Evolutionary conservation across 2,113 vertebrate genomes (phyloP).

Genomic region (Arizona elegans): DNA sequence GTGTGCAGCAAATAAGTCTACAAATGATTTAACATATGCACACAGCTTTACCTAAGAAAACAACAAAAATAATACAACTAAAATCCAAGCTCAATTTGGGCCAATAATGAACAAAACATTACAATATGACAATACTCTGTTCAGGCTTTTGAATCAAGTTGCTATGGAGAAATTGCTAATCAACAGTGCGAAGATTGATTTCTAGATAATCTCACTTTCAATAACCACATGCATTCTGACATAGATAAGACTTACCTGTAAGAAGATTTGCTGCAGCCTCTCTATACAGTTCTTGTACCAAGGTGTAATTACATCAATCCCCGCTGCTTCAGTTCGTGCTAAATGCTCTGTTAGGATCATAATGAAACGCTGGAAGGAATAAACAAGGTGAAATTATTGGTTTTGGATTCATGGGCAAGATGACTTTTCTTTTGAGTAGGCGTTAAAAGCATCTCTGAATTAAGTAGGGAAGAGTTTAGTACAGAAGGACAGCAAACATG

Average conservation of each 20-base stretch:
- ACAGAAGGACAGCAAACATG: background rate
- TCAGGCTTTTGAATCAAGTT: background rate
- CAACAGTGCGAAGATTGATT: background rate
- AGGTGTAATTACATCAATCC: conserved; percentile 87
- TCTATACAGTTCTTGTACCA: conserved; percentile 98
- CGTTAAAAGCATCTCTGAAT: background rate
- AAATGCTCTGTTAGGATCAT: conserved; percentile 97
- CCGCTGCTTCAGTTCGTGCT: conserved; percentile 90
- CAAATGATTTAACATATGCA: background rate
- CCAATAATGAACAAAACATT: background rate
- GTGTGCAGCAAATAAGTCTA: background rate
- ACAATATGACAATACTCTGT: background rate
- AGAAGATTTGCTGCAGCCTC: conserved; percentile 93
- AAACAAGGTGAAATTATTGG: background rate
- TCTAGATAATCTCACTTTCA: background rate
- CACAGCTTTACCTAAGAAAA: background rate
- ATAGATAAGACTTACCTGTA: conserved; percentile 75
- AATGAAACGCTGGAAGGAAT: conserved; percentile 87
- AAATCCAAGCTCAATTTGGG: background rate
- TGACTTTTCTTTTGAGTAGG: background rate
- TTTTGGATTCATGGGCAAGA: background rate
- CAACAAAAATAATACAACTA: background rate
- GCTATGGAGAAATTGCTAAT: background rate
- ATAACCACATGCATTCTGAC: background rate
- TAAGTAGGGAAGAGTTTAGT: background rate